Evolutionary conservation across 2,888 invertebrate genomes (phyloP).

Genomic region (Charanyca ferruginea): DNA sequence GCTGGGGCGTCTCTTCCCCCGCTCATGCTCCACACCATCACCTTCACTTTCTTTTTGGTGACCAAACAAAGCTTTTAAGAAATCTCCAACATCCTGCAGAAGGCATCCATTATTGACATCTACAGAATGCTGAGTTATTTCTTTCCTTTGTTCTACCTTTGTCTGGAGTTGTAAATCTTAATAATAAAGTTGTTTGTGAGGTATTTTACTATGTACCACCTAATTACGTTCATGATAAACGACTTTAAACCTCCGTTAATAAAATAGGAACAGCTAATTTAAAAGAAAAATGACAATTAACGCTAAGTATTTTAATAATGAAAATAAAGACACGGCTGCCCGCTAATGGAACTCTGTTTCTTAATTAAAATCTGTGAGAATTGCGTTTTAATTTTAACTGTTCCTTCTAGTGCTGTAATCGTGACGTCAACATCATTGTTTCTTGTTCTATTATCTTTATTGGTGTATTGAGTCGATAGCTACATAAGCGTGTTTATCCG

Average conservation of each 20-base stretch:
- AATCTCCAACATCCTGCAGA: conserved; percentile 45
- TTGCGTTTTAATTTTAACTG: conserved; percentile 61
- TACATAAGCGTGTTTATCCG: conserved; percentile 56
- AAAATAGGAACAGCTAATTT: conserved; percentile 56
- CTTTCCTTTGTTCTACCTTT: conserved; percentile 26
- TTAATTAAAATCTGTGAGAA: conserved; percentile 78
- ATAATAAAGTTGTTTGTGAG: conserved; percentile 20
- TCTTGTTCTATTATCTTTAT: conserved; percentile 55
- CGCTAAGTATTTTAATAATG: conserved; percentile 70
- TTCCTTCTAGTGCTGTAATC: conserved; percentile 63
- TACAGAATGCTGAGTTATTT: conserved; percentile 25
- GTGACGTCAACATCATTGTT: conserved; percentile 51
- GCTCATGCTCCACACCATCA: conserved; percentile 71
- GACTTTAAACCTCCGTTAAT: conserved; percentile 41
- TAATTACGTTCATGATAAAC: conserved; percentile 50
- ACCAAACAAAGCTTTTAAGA: conserved; percentile 55
- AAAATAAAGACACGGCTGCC: conserved; percentile 57
- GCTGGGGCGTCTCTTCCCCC: conserved; percentile 84
- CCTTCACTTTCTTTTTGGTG: conserved; percentile 79
- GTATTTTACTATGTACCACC: conserved; percentile 27
- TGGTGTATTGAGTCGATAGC: conserved; percentile 55
- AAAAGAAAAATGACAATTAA: conserved; percentile 69
- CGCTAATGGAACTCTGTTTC: conserved; percentile 62
- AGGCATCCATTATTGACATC: conserved; percentile 40
- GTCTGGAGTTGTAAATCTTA: conserved; percentile 24